Percentiles rank a stretch among this genome's conserved stretches.
Evolutionary conservation across 2,113 vertebrate species (phyloP).

Genomic region (Embiotoca jacksoni): DNA sequence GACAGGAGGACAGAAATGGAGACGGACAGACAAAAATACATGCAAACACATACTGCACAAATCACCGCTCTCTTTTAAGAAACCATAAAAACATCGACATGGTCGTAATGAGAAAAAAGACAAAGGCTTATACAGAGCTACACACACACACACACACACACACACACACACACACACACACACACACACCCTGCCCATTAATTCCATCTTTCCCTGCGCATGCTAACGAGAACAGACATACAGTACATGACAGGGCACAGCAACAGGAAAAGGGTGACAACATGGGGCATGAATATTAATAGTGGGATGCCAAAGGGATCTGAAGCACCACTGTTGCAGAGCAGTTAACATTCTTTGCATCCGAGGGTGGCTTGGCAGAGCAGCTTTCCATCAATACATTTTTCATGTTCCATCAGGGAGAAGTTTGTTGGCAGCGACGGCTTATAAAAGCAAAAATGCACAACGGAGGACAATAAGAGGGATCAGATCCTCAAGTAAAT

Average conservation of each 20-base stretch:
- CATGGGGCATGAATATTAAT: constrained; percentile 71
- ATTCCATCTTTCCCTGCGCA: constrained; percentile 37
- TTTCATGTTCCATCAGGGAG: constrained; percentile 50
- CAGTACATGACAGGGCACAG: constrained; percentile 57
- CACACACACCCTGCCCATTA: constrained; percentile 29
- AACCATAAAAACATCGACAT: constrained; percentile 22
- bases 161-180: not conserved
- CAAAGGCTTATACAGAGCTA: not conserved
- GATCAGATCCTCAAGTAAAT: constrained; percentile 7
- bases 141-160: constrained; percentile 8
- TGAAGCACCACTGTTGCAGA: constrained; percentile 44
- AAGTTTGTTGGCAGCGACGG: constrained; percentile 37
- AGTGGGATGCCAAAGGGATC: constrained; percentile 45
- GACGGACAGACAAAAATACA: constrained; percentile 2
- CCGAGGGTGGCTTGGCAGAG: constrained; percentile 46
- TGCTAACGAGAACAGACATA: constrained; percentile 63
- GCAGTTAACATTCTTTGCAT: constrained; percentile 51
- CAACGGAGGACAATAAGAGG: constrained; percentile 33
- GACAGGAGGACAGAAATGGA: constrained; percentile 22
- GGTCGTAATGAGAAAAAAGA: constrained; percentile 24
- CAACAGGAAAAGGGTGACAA: constrained; percentile 58
- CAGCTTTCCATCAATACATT: constrained; percentile 62
- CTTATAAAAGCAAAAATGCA: constrained; percentile 40
- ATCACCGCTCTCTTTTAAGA: not conserved
- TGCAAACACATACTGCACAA: not conserved